These are phyloP conservation scores for Coregonus ussuriensis DNA, from an alignment of 2,797 vertebrate species.

Conservation along the genomic window DNA sequence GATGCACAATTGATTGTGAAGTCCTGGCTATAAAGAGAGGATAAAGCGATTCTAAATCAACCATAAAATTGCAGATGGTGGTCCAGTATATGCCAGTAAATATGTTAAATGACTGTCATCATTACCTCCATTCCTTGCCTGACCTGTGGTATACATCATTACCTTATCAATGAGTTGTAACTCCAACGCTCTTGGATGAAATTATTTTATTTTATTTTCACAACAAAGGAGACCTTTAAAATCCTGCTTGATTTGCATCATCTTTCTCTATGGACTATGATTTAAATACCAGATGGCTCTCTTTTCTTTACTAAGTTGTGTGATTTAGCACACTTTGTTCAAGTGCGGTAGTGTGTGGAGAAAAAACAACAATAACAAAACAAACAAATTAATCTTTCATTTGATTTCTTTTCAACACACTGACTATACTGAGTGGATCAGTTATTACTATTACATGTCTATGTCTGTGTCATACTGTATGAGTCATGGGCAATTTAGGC, in stretches of 20 bases:
- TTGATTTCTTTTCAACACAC: not conserved
- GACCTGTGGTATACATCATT: constrained; percentile 85
- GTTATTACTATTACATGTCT: not conserved
- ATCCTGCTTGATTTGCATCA: constrained; percentile 21
- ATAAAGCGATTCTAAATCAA: constrained; percentile 85
- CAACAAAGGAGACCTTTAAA: constrained; percentile 40
- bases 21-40: constrained; percentile 73
- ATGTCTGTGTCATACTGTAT: constrained; percentile 1
- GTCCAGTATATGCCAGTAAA: constrained; percentile 82
- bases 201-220: constrained; percentile 57
- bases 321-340: not conserved
- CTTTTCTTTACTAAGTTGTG: not conserved
- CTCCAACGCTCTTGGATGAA: constrained; percentile 60
- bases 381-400: not conserved
- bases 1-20: constrained; percentile 74
- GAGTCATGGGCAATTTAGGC: not conserved
- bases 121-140: constrained; percentile 80
- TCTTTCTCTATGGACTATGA: constrained; percentile 7
- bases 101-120: constrained; percentile 87
- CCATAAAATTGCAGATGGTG: constrained; percentile 89
- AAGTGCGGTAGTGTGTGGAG: not conserved
- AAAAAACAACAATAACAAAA: not conserved
- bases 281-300: not conserved
- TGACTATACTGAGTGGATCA: not conserved
- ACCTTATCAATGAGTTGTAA: constrained; percentile 85